Evolutionary conservation across 2,797 vertebrate genomes (phyloP), one percentile per base, ranked within the genome.

Genomic region (Anniella stebbinsi): DNA sequence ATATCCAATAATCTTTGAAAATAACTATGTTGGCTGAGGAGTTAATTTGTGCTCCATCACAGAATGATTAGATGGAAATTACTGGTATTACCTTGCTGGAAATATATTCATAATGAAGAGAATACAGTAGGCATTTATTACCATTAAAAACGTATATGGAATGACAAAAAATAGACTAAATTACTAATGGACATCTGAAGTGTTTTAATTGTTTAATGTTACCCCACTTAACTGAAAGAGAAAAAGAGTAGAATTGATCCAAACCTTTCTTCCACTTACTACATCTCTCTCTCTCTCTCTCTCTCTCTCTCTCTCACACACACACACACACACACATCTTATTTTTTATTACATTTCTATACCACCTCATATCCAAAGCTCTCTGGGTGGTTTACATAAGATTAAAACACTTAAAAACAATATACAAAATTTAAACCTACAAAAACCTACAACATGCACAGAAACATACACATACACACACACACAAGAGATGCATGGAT

Each of bases 1-100:
- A 89, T 84, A 81, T 18, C 70, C 45, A n/a, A 82, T 88, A 87
- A 87, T 87, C 66, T 92, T 73, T 70, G 63, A 84, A 87, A 89
- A 92, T 92, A 89, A 73, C 63, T 87, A 30, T 51, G 38, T 84
- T 77, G 66, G 84, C 72, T 45, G 48, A 70, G 48, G 30, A 91
- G 80, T 84, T 89, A 92, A 92, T 89, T 92, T 92, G 84, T n/a
- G 38, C 73, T 80, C 66, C 60, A 63, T 92, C 81, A 88, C 69
- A 67, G 83, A 89, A 89, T 38, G 85, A 89, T 92, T 87, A 92
- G 80, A 92, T 89, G 73, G 41, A 92, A 92, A 92, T 92, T 92
- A 92, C 91, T 33, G 80, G 88, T 54, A 89, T 89, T 92, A 92
- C 80, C 88, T 87, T 87, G 41, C 88, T 51, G 57, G 73, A 92